A percentile compares a stretch with the other conserved stretches of the same genome.
These are phyloP conservation scores for Chelonus insularis DNA, from an alignment of 1,140 invertebrate genomes.

Conservation along the genomic window DNA sequence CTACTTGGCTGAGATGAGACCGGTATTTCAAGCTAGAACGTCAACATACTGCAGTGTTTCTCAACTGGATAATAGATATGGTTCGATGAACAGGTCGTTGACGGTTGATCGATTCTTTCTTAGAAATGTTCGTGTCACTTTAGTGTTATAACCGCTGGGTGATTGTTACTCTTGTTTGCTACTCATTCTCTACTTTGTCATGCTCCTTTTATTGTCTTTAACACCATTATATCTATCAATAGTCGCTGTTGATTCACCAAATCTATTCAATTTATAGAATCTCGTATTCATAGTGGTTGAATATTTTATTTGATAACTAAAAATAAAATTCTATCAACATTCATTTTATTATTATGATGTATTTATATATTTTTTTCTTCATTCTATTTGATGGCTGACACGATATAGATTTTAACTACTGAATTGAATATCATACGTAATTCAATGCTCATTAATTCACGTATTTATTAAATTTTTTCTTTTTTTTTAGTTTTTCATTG, in stretches of 20 bases:
- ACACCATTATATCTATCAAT: background rate
- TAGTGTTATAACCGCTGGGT: background rate
- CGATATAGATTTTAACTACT: no score
- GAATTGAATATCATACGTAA: no score
- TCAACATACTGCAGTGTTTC: constrained; percentile 10
- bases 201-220: background rate
- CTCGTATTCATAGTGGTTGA: no score
- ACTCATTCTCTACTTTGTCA: background rate
- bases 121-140: constrained; percentile 6
- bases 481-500: no score
- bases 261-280: no score
- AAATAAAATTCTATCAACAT: no score
- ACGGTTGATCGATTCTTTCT: constrained; percentile 14
- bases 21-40: constrained; percentile 22
- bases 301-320: no score
- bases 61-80: constrained; percentile 18
- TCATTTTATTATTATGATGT: no score
- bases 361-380: no score
- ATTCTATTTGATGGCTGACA: no score
- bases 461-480: no score
- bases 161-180: background rate
- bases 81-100: constrained; percentile 1
- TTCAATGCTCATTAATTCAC: no score
- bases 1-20: constrained; percentile 15
- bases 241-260: constrained; percentile 7